Percentiles rank a stretch among this genome's conserved stretches.
These are phyloP conservation scores for Congeria kusceri DNA, from an alignment of 2,888 invertebrate genomes.

Conservation along the genomic window DNA sequence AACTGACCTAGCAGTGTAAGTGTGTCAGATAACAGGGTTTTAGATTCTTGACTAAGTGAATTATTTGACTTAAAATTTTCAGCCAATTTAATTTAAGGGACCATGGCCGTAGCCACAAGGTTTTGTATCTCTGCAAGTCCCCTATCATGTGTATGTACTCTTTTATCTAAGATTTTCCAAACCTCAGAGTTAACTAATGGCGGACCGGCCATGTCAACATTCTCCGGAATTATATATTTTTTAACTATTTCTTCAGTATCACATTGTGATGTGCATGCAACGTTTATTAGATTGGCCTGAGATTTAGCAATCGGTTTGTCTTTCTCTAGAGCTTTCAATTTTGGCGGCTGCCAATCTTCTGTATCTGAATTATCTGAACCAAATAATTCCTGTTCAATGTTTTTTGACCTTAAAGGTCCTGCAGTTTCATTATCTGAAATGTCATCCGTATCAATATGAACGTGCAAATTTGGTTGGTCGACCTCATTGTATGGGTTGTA, in stretches of 20 bases:
- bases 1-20: constrained; percentile 24
- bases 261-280: constrained; percentile 16
- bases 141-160: constrained; percentile 9
- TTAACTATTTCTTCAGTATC: too few relatives aligned
- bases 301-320: not conserved
- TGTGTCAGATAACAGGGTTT: constrained; percentile 15
- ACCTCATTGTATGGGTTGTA: too few relatives aligned
- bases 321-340: not conserved
- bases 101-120: constrained; percentile 13
- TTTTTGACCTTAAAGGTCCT: too few relatives aligned
- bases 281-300: constrained; percentile 13
- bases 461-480: too few relatives aligned
- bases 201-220: constrained; percentile 22
- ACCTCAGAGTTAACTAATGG: constrained; percentile 24
- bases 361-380: too few relatives aligned
- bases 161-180: constrained; percentile 33
- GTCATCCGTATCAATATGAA: too few relatives aligned
- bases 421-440: too few relatives aligned
- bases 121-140: constrained; percentile 14
- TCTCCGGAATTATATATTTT: constrained; percentile 26
- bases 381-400: too few relatives aligned
- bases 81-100: constrained; percentile 20
- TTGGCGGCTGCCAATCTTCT: constrained; percentile 11
- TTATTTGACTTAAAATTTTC: constrained; percentile 18
- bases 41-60: not conserved